Base-by-base conservation (phyloP, 2,113 vertebrate species). In the Cynoglossus semilaevis region DNA sequence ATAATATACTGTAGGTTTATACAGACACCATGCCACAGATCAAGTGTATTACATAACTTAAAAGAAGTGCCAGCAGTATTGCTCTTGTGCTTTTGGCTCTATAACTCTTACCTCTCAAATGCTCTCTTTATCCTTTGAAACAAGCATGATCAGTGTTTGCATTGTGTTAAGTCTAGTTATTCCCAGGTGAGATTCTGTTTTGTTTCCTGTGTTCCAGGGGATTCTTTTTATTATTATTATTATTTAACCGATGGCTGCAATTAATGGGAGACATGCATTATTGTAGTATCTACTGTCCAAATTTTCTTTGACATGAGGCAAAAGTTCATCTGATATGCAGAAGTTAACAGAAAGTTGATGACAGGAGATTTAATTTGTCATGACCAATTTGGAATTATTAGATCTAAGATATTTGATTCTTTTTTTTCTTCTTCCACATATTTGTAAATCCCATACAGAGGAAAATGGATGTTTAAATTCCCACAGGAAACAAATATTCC, bases 71-170 rank as follows among this genome's bases (percentile, higher is more conserved):
- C 94, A 96, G 95, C 94, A 96, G 91, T 93, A 89, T 90, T 93
- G 93, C 92, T 94, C 93, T 91, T 87, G 77, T 63, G 90, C 86
- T 92, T 81, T 70, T 86, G 89, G 51, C 92, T 94, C 85, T 94
- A 80, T 94, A 93, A 94, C 89, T 92, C 88, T 76, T 92, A 88
- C 92, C 93, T 91, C 85, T 84, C 87, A 93, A 91, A 91, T 91
- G 92, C 92, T 92, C 15, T 80, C 63, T 72, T 79, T 72, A 89
- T 90, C 86, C 91, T 91, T n/a, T 67, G 58, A 90, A 91, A 91
- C 91, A 82, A 93, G 96, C 95, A 96, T 97, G 95, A 92, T 91
- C 91, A 88, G 88, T 93, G 93, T 96, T 90, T 94, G 91, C 93
- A 91, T 94, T 94, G 90, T 91, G 83, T 91, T 68, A 79, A 89